Conservation (phyloP, 2,888 invertebrate genomes). For the Drosophila histrio region DNA sequence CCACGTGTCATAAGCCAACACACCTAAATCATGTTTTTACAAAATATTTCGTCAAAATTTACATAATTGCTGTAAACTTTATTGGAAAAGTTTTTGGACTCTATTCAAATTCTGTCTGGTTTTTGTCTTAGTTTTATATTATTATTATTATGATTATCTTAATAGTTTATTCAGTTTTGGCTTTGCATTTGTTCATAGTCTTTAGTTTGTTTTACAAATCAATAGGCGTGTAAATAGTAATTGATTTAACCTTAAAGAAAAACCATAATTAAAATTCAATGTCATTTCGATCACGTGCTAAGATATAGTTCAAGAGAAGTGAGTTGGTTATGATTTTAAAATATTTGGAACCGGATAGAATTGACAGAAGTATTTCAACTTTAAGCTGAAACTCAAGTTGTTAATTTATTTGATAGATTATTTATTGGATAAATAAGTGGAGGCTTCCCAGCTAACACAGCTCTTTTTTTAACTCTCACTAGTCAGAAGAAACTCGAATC, state of each 20-base stretch:
- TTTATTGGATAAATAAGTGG: not conserved
- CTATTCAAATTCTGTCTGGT: not conserved
- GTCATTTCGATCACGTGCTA: slow-evolving; percentile 39
- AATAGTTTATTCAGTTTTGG: slow-evolving; percentile 3
- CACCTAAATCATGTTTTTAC: slow-evolving; percentile 3
- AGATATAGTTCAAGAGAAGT: slow-evolving; percentile 25
- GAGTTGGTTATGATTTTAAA: not conserved
- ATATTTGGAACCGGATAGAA: not conserved
- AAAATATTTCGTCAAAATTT: slow-evolving; percentile 14
- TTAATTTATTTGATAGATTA: not conserved
- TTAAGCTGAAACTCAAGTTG: not conserved
- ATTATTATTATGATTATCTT: slow-evolving; percentile 13
- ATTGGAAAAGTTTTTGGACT: slow-evolving; percentile 9
- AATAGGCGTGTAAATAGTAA: slow-evolving; percentile 29
- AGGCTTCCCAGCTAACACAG: too few species aligned
- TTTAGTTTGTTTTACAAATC: slow-evolving; percentile 13
- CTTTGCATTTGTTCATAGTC: not conserved
- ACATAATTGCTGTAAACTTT: slow-evolving; percentile 18
- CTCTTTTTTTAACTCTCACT: not conserved
- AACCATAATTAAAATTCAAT: slow-evolving; percentile 62
- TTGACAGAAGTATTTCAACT: not conserved
- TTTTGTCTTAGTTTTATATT: not conserved
- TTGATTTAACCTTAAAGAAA: slow-evolving; percentile 55
- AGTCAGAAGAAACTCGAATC: not conserved
- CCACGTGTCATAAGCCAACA: not conserved